phyloP scores from a whole-genome alignment of 1,140 invertebrate genomes.

The Microvelia longipes region DNA sequence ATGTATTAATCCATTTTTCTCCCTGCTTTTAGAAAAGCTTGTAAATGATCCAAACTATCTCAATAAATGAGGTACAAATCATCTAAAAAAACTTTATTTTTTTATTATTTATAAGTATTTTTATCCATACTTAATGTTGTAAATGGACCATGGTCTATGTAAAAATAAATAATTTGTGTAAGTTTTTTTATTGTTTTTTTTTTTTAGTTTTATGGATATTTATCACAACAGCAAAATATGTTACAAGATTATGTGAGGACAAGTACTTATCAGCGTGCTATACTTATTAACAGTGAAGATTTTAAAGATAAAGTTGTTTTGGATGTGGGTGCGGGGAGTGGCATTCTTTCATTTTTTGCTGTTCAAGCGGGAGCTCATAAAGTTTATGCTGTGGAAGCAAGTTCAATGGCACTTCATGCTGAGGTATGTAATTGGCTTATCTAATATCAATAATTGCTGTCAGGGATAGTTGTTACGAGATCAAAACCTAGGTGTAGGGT shows the following conservation, averaged over 20 bases:
- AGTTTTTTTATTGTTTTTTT: slow-evolving; percentile 13
- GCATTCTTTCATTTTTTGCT: slow-evolving; percentile 97
- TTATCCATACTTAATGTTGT: too few species aligned
- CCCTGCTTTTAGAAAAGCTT: background rate
- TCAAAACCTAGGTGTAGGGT: background rate
- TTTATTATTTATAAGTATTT: too few species aligned
- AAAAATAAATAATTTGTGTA: too few species aligned
- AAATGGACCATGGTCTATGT: background rate
- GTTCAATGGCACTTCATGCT: slow-evolving; percentile 94
- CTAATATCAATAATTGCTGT: slow-evolving; percentile 1
- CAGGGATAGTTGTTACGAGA: background rate
- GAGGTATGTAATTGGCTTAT: slow-evolving; percentile 39
- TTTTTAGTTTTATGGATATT: slow-evolving; percentile 91
- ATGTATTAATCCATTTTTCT: background rate
- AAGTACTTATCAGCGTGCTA: slow-evolving; percentile 94
- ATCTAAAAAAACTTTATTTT: background rate
- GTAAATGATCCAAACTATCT: background rate
- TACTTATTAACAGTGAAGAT: slow-evolving; percentile 82
- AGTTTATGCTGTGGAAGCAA: slow-evolving; percentile 97
- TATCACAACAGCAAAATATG: slow-evolving; percentile 99
- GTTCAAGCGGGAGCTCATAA: slow-evolving; percentile 90
- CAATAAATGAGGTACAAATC: background rate
- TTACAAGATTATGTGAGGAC: slow-evolving; percentile 98
- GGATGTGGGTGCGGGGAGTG: slow-evolving; percentile 93
- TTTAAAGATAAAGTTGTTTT: slow-evolving; percentile 86